These are phyloP conservation scores for Halcyon smyrnensis DNA, from an alignment of 2,797 vertebrate species.

Conservation along the genomic window DNA sequence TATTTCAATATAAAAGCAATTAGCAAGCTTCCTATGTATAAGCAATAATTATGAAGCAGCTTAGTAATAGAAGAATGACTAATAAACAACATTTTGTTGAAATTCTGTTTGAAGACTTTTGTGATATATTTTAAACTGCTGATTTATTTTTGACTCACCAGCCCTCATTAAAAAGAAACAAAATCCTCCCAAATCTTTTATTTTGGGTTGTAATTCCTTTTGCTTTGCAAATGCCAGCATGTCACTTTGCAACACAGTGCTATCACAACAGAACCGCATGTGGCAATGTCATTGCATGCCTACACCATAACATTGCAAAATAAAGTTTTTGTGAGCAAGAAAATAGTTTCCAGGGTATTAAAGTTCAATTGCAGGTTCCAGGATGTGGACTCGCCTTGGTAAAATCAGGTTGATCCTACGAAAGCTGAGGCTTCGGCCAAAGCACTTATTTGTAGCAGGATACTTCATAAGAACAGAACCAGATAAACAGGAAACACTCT, in stretches of 20 bases:
- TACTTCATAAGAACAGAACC: neutral
- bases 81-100: constrained; percentile 15
- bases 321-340: neutral
- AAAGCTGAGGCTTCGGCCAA: constrained; percentile 12
- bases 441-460: neutral
- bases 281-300: neutral
- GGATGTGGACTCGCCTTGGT: neutral
- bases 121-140: neutral
- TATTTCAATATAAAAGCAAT: constrained; percentile 59
- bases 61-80: constrained; percentile 30
- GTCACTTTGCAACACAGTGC: neutral
- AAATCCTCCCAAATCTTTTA: neutral
- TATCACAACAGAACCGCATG: neutral
- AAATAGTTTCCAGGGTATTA: constrained; percentile 18
- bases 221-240: neutral
- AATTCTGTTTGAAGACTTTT: neutral
- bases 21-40: constrained; percentile 23
- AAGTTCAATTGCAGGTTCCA: constrained; percentile 7
- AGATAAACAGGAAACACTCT: constrained; percentile 63
- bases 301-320: neutral
- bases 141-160: neutral
- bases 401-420: constrained; percentile 18
- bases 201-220: neutral
- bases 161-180: neutral
- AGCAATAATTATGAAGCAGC: constrained; percentile 32